Base-by-base conservation (phyloP, 2,797 vertebrate genomes). In the Mus spretus region DNA sequence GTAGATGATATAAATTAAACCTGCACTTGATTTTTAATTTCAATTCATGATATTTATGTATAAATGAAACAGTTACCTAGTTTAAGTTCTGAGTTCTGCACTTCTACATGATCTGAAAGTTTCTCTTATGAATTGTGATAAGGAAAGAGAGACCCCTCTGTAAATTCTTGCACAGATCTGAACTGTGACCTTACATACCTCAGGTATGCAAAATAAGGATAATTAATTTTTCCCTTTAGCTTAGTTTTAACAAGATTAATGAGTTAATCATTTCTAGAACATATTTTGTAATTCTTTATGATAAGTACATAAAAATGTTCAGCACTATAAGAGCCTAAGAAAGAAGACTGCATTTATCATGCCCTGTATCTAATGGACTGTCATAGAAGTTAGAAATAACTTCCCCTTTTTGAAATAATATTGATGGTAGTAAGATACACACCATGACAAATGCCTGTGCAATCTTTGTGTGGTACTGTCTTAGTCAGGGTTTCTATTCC, bases 181-280 rank as follows among this genome's bases (percentile, higher is more conserved):
- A 37, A 7, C 5, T n/a, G 28, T 89, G 50, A 89, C 92, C 82
- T 77, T 95, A 53, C 77, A 5, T 6, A 5, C 83, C 70, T 93
- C 31, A 61, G 13, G 63, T 96, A 40, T 84, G 1, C 77, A 93
- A 96, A 96, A 90, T 4, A 89, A 90, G 28, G 31, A 90, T 93
- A 92, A 91, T 92, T 97, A 92, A 91, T 96, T 92, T 92, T 59
- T 65, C 85, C 77, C 5, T 61, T 70, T 87, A 37, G 37, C 57
- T 84, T 81, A 12, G 78, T 83, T 82, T 96, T 86, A 28, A 91
- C 80, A 96, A 97, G 95, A 96, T 94, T 90, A 95, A 94, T 95
- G 93, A 96, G 26, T 87, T 97, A 96, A 96, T 97, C 88, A 95
- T 74, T 34, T 93, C 31, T 84, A 92, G 72, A 53, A 57, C 13